Base-by-base conservation (phyloP, 2,113 vertebrate species). In the Chloroceryle aenea region DNA sequence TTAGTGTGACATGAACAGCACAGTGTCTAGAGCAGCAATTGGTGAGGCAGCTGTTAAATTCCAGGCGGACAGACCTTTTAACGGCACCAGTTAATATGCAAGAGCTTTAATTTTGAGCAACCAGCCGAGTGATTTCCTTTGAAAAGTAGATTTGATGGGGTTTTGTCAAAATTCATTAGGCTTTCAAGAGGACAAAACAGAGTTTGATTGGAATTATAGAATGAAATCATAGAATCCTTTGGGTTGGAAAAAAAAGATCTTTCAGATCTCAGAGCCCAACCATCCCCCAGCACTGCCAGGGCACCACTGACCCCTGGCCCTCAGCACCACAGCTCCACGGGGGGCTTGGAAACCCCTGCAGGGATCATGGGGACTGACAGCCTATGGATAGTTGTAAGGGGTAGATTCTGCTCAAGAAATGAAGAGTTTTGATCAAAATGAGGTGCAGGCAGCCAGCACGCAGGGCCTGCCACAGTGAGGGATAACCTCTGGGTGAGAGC, bases 381-480 rank as follows among this genome's bases (percentile, higher is more conserved):
- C 26, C 36, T 23, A 20, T 25, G 25, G 62, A 29, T 63, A 63
- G 25, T 25, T 48, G 6, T 58, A 4, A 9, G 27, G 81, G 53
- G 17, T 4, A 1, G 5, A 12, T 68, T 16, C 50, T 55, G 59
- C 42, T 53, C 36, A 1, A 38, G 13, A 56, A 90, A 36, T 47
- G 23, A 0, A 1, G 62, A 53, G 21, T 29, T 96, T 42, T 1
- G 5, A 8, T 72, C 9, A 9, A 10, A 63, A 77, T 4, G 0
- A 6, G 2, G 4, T 2, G 22, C 5, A 5, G 0, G 4, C 8
- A 12, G 45, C 0, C 21, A 10, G 26, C 3, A 56, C 1, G 1
- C 40, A 6, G 40, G 53, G 42, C 45, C 25, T 58, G 56, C 55
- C 48, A 6, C 10, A 7, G 75, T 30, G 3, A 58, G 59, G 50